Evolutionary conservation across 2,888 invertebrate species (phyloP).

Genomic region (Tridacna crocea): DNA sequence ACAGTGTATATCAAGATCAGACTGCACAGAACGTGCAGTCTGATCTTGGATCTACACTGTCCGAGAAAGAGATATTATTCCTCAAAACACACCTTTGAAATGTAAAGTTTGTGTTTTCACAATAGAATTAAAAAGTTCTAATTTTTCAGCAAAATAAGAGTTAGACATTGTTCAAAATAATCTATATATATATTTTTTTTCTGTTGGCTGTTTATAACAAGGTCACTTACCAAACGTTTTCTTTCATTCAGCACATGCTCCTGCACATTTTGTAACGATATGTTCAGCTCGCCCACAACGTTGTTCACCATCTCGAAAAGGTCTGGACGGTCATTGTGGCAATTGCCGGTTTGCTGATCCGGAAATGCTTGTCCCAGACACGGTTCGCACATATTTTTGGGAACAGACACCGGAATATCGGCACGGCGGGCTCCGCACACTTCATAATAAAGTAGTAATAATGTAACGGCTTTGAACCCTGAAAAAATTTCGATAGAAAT

Average conservation of each 20-base stretch:
- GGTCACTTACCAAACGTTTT: constrained; percentile 1
- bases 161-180: too few relatives aligned
- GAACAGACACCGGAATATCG: not conserved
- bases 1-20: too few relatives aligned
- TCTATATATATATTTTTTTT: too few relatives aligned
- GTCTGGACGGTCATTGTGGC: not conserved
- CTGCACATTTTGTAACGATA: not conserved
- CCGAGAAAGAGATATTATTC: too few relatives aligned
- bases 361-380: not conserved
- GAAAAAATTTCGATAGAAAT: not conserved
- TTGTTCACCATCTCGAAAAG: not conserved
- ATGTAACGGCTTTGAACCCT: not conserved
- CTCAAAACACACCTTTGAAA: too few relatives aligned
- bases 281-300: not conserved
- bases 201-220: not conserved
- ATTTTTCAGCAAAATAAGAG: too few relatives aligned
- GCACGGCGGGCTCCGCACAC: not conserved
- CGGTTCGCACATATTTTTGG: not conserved
- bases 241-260: not conserved
- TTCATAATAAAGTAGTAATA: not conserved
- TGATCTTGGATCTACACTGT: too few relatives aligned
- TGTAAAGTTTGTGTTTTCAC: too few relatives aligned
- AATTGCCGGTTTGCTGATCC: too few relatives aligned
- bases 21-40: too few relatives aligned
- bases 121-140: too few relatives aligned